Evolutionary conservation across 2,113 vertebrate species (phyloP), one percentile per base, ranked within the genome.

Genomic region (Perccottus glenii): DNA sequence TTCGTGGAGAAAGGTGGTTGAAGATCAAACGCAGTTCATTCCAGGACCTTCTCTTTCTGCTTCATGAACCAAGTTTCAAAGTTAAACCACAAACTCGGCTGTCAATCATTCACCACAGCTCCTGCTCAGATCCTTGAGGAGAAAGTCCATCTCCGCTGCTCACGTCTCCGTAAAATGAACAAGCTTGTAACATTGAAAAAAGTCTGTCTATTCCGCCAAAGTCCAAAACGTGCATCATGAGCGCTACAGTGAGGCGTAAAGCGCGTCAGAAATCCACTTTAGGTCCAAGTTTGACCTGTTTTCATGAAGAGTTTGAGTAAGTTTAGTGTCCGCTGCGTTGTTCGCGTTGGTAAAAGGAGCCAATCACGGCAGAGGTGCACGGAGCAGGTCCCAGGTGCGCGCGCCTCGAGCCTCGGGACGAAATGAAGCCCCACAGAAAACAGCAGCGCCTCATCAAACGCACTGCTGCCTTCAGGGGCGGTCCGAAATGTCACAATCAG

Each of bases 71-170:
- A 11, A 12, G 56, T 38, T 60, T 40, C 33, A 44, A 15, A 40
- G 38, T 8, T 27, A 5, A 56, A 47, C 16, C 70, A 49, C 45
- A 27, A 68, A 27, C 67, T 42, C 49, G 1, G 70, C 77, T 77
- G 86, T 90, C 70, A 90, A 89, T 91, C 87, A 92, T 90, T 90
- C 79, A 89, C 86, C 70, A 46, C 11, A 45, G 62, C 67, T 67
- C 38, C 59, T 38, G 45, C 81, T 27, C 19, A 1, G 52, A 59
- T 72, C 78, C 58, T 65, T 60, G 50, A 32, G 73, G 63, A 81
- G 77, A 85, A 90, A 91, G 84, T 91, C 85, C 64, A 85, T 88
- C 85, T 83, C 72, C 73, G 70, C 40, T n/a, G 60, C 78, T 75
- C 82, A 84, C 75, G 81, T 60, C 40, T 60, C 74, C 75, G 56